A percentile compares a stretch with the other conserved stretches of the same genome.
Conservation (phyloP, 2,888 invertebrate species). For the Harpalus rufipes region DNA sequence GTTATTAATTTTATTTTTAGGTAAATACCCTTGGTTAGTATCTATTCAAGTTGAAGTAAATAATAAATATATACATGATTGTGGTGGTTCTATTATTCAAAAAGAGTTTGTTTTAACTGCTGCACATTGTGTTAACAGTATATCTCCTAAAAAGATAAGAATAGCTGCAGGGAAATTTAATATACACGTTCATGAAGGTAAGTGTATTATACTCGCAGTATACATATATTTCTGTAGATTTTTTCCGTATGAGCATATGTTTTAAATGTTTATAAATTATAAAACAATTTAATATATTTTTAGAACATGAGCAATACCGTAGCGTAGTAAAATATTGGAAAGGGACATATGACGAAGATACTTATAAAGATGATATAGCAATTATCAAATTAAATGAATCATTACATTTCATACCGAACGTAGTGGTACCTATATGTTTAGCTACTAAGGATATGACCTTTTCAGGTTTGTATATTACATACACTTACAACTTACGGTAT, state of each 20-base stretch:
- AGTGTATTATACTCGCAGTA: too few species aligned
- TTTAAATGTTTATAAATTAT: constrained; percentile 20
- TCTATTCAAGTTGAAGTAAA: constrained; percentile 70
- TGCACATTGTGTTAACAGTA: constrained; percentile 71
- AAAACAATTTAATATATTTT: background rate
- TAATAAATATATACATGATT: constrained; percentile 70
- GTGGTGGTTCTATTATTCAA: constrained; percentile 71
- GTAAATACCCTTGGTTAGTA: constrained; percentile 72
- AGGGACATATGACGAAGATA: constrained; percentile 70
- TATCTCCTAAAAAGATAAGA: constrained; percentile 67
- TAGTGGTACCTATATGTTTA: constrained; percentile 70
- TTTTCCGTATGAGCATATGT: too few species aligned
- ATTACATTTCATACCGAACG: constrained; percentile 32
- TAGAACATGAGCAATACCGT: constrained; percentile 70
- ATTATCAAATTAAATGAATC: constrained; percentile 70
- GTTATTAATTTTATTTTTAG: too few species aligned
- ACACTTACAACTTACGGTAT: too few species aligned
- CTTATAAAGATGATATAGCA: constrained; percentile 71
- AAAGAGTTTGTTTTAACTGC: constrained; percentile 71
- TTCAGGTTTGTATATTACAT: constrained; percentile 65
- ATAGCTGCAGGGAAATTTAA: constrained; percentile 71
- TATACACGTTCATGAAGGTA: constrained; percentile 70
- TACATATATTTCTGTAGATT: too few species aligned
- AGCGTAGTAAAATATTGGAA: constrained; percentile 68
- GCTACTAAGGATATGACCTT: constrained; percentile 70